Conservation (phyloP, 1,140 invertebrate genomes). For the Drosophila murphyi region DNA sequence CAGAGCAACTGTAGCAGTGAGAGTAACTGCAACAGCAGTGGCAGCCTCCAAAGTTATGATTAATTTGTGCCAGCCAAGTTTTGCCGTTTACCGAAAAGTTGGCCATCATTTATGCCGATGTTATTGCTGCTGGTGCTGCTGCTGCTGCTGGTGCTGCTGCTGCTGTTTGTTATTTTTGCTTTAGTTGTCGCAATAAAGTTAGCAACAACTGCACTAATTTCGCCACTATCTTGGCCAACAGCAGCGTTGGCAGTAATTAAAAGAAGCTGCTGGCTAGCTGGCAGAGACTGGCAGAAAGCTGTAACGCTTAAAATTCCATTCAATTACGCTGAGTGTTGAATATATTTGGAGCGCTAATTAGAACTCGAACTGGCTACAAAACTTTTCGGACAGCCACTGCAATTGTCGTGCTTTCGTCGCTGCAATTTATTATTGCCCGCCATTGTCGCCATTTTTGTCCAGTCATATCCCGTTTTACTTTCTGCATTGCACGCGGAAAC, state of each 20-base stretch:
- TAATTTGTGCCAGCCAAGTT: slow-evolving; percentile 77
- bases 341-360: slow-evolving; percentile 76
- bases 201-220: slow-evolving; percentile 51
- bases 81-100: slow-evolving; percentile 69
- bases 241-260: slow-evolving; percentile 67
- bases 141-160: neutral
- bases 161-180: slow-evolving; percentile 4
- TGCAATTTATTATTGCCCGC: slow-evolving; percentile 19
- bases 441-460: neutral
- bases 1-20: slow-evolving; percentile 2
- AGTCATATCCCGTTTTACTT: neutral
- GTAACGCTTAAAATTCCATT: slow-evolving; percentile 80
- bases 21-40: slow-evolving; percentile 34
- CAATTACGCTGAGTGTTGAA: slow-evolving; percentile 81
- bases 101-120: slow-evolving; percentile 44
- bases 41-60: slow-evolving; percentile 75
- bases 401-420: slow-evolving; percentile 23
- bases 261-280: slow-evolving; percentile 46
- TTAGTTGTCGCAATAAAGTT: slow-evolving; percentile 45
- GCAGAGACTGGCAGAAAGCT: slow-evolving; percentile 42
- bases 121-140: slow-evolving; percentile 28
- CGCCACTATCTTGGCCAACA: slow-evolving; percentile 50
- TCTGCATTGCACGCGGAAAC: slow-evolving; percentile 14
- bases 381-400: slow-evolving; percentile 67
- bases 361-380: slow-evolving; percentile 57